A percentile compares a stretch with the other conserved stretches of the same genome.
Evolutionary conservation across 23 tunicate species (phyloP).

Genomic region (Botrylloides violaceus): DNA sequence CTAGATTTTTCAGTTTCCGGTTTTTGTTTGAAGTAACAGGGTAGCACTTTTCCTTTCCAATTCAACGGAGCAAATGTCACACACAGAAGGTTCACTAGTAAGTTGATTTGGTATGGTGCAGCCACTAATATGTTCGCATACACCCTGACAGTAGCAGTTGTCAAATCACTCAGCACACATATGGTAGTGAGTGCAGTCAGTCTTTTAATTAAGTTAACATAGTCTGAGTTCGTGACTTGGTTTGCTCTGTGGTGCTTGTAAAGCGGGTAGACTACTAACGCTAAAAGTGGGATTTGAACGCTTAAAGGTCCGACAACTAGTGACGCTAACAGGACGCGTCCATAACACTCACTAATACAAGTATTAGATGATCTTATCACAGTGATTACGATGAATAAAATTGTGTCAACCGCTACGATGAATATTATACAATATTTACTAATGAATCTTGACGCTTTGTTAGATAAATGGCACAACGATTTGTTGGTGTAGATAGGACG

Average conservation of each 20-base stretch:
- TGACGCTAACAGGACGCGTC: neutral
- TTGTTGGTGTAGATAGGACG: neutral
- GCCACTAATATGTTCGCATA: too few relatives aligned
- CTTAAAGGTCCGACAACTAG: neutral
- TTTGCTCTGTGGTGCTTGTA: neutral
- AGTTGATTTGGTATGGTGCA: too few relatives aligned
- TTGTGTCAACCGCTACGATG: neutral
- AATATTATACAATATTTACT: neutral
- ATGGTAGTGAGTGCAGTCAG: too few relatives aligned
- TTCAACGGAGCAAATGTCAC: neutral
- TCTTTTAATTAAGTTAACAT: too few relatives aligned
- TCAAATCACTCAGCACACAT: too few relatives aligned
- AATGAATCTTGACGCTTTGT: neutral
- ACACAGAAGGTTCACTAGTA: neutral
- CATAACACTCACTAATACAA: neutral
- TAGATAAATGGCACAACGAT: neutral
- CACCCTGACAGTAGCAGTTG: too few relatives aligned
- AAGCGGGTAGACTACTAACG: neutral
- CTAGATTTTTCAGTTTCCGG: too few relatives aligned
- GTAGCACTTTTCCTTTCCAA: too few relatives aligned
- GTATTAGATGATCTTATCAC: neutral
- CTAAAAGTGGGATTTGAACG: neutral
- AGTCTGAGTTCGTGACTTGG: too few relatives aligned
- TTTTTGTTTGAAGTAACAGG: too few relatives aligned
- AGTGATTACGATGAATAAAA: neutral